Conservation (phyloP, 2,113 vertebrate species). For the Platysternon megacephalum region DNA sequence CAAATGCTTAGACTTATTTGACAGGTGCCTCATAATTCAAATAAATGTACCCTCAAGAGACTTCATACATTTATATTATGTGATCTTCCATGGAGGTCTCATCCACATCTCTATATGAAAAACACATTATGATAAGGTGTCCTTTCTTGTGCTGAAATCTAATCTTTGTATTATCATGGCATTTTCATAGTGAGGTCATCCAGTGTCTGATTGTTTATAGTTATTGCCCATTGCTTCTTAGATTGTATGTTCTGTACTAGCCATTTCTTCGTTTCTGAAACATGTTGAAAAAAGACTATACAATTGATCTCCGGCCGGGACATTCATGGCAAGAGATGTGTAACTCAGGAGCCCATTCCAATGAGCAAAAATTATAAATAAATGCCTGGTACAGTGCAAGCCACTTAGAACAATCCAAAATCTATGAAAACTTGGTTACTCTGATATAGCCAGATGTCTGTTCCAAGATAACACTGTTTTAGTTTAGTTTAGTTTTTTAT, state of each 20-base stretch:
- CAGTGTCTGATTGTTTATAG: neutral
- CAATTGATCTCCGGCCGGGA: neutral
- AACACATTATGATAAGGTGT: neutral
- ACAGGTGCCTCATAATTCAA: neutral
- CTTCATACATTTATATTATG: neutral
- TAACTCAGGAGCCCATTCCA: neutral
- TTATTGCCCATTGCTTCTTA: neutral
- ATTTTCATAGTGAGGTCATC: neutral
- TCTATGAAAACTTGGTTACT: neutral
- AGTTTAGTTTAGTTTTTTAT: neutral
- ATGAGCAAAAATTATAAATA: neutral
- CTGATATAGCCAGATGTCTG: neutral
- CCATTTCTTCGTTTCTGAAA: neutral
- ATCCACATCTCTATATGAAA: neutral
- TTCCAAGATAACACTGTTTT: neutral
- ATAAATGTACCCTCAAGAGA: neutral
- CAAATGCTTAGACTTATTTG: neutral
- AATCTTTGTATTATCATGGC: neutral
- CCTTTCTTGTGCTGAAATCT: neutral
- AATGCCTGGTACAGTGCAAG: neutral
- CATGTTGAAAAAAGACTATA: neutral
- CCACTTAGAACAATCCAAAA: neutral
- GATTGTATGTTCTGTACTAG: neutral
- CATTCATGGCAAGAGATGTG: neutral
- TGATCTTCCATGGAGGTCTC: neutral